phyloP scores from a whole-genome alignment of 2,113 vertebrate genomes.

The Noturus placidus region DNA sequence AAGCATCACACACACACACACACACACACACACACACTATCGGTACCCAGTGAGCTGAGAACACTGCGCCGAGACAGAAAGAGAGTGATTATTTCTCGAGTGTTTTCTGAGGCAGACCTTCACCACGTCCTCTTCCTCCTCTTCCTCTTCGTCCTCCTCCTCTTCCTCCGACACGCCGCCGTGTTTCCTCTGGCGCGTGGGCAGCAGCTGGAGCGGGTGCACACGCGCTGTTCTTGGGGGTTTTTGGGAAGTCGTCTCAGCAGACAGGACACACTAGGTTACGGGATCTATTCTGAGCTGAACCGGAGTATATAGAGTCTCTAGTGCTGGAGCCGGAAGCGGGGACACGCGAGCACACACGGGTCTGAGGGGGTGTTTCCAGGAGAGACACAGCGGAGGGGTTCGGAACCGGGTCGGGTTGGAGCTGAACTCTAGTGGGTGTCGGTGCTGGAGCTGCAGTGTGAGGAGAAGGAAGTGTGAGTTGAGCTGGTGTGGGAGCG shows the following conservation, averaged over 20 bases:
- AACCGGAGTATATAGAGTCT: background rate
- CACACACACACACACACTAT: background rate
- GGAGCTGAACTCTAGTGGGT: background rate
- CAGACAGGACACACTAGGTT: background rate
- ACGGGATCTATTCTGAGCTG: background rate
- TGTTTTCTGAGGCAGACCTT: too few species aligned
- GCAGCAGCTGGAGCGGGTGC: background rate
- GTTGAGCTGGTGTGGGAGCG: background rate
- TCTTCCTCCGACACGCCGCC: background rate
- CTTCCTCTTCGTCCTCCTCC: too few species aligned
- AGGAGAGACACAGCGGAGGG: background rate
- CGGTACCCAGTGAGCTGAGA: background rate
- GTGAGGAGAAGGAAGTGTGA: slow-evolving; percentile 21
- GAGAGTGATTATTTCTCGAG: background rate
- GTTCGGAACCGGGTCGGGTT: background rate
- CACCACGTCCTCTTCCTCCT: background rate
- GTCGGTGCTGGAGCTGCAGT: background rate
- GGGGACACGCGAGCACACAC: background rate
- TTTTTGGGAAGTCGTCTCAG: background rate
- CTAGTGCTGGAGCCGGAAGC: background rate
- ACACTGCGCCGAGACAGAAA: background rate
- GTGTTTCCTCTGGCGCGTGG: slow-evolving; percentile 28
- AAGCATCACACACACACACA: slow-evolving; percentile 4
- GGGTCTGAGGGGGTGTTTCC: slow-evolving; percentile 3
- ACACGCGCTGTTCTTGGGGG: background rate